A percentile compares a stretch with the other conserved stretches of the same genome.
Conservation (phyloP, 2,113 vertebrate species). For the Acrocephalus kingi region DNA sequence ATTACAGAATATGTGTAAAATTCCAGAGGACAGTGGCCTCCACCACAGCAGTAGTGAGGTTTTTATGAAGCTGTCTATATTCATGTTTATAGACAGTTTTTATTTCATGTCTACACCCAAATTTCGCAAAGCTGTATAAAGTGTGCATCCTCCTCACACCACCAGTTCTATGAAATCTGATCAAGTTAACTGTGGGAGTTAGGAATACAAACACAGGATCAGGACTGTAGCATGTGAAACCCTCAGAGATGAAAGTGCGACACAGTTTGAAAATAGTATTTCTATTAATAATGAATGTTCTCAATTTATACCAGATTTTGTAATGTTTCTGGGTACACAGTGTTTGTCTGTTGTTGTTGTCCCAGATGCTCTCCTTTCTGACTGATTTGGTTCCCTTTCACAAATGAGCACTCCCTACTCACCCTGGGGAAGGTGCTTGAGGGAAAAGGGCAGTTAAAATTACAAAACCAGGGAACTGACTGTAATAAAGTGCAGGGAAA, state of each 20-base stretch:
- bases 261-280: slow-evolving; percentile 44
- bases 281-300: slow-evolving; percentile 44
- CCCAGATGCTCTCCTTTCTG: not conserved
- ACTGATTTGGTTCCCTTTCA: not conserved
- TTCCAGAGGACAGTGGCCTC: not conserved
- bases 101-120: not conserved
- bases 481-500: slow-evolving; percentile 10
- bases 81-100: no score
- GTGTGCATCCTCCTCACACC: not conserved
- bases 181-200: slow-evolving; percentile 19
- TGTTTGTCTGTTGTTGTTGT: not conserved
- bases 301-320: slow-evolving; percentile 33
- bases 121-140: not conserved
- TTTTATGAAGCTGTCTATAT: not conserved
- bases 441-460: slow-evolving; percentile 10
- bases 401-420: not conserved
- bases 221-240: slow-evolving; percentile 6
- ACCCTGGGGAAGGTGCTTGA: not conserved
- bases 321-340: not conserved
- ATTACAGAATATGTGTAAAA: not conserved
- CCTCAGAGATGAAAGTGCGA: slow-evolving; percentile 4
- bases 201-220: slow-evolving; percentile 23
- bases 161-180: slow-evolving; percentile 12
- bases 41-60: not conserved
- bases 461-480: slow-evolving; percentile 40